These are phyloP conservation scores for Subacronicta megacephala DNA, from an alignment of 2,888 invertebrate genomes.

Conservation along the genomic window DNA sequence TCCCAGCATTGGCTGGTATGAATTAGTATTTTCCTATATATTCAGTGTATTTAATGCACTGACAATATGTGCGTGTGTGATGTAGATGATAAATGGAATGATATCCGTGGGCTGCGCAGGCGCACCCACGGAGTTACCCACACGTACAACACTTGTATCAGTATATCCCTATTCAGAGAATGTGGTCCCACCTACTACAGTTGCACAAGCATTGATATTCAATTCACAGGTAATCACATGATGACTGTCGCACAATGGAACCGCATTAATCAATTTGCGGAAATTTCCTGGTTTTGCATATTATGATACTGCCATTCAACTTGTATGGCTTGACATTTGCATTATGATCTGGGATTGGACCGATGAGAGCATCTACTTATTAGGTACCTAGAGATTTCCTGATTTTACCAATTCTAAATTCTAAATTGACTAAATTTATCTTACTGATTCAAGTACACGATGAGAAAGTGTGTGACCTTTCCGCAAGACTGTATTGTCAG, in stretches of 20 bases:
- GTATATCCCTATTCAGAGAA: constrained; percentile 73
- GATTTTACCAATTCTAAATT: too few relatives aligned
- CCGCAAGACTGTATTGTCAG: too few relatives aligned
- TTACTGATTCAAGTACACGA: too few relatives aligned
- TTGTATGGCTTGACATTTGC: constrained; percentile 28
- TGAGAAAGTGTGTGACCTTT: too few relatives aligned
- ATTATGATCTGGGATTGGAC: constrained; percentile 34
- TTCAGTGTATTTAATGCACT: constrained; percentile 29
- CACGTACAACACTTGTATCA: constrained; percentile 63
- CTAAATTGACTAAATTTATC: too few relatives aligned
- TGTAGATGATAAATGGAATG: constrained; percentile 59
- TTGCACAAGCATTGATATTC: constrained; percentile 74
- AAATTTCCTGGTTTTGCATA: constrained; percentile 42
- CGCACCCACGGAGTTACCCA: constrained; percentile 75
- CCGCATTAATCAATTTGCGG: constrained; percentile 41
- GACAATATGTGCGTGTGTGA: constrained; percentile 50
- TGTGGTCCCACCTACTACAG: constrained; percentile 74
- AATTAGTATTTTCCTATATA: constrained; percentile 26
- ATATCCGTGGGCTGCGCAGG: constrained; percentile 66
- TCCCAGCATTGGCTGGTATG: too few relatives aligned
- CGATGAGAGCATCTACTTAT: neutral
- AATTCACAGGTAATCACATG: constrained; percentile 68
- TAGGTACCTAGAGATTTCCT: too few relatives aligned
- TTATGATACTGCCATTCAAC: constrained; percentile 23
- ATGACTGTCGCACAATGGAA: constrained; percentile 60